Conservation (phyloP, 1,140 invertebrate genomes). For the Hydropsyche tenuis region DNA sequence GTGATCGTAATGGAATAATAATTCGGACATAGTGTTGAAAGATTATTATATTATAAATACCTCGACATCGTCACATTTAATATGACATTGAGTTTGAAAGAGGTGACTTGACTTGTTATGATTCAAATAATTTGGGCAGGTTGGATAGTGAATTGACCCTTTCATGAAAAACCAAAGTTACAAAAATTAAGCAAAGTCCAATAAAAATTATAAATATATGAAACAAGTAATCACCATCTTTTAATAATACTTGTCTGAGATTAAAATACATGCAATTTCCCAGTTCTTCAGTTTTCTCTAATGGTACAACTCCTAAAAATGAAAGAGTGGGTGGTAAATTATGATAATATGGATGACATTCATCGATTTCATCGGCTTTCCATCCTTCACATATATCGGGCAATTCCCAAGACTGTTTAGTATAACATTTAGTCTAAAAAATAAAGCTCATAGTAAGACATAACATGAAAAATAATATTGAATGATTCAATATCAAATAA, state of each 20-base stretch:
- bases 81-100: conserved; percentile 64
- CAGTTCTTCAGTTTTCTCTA: conserved; percentile 51
- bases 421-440: conserved; percentile 41
- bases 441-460: background rate
- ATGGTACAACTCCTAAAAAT: conserved; percentile 55
- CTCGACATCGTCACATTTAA: conserved; percentile 61
- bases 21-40: background rate
- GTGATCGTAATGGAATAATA: background rate
- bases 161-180: conserved; percentile 42
- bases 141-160: conserved; percentile 59
- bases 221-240: background rate
- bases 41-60: conserved; percentile 51
- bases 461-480: background rate
- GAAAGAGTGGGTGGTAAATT: conserved; percentile 54
- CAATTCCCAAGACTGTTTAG: conserved; percentile 52
- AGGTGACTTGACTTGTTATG: conserved; percentile 47
- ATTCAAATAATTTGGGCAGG: conserved; percentile 55
- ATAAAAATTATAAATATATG: background rate
- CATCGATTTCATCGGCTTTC: conserved; percentile 53
- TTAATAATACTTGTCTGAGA: conserved; percentile 51
- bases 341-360: conserved; percentile 52
- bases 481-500: background rate
- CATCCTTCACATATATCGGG: conserved; percentile 59
- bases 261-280: conserved; percentile 55
- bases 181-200: background rate